These are phyloP conservation scores for Chrysogorgia sp. DNA, from an alignment of 92 coral and sea anemone species.

Conservation along the genomic window DNA sequence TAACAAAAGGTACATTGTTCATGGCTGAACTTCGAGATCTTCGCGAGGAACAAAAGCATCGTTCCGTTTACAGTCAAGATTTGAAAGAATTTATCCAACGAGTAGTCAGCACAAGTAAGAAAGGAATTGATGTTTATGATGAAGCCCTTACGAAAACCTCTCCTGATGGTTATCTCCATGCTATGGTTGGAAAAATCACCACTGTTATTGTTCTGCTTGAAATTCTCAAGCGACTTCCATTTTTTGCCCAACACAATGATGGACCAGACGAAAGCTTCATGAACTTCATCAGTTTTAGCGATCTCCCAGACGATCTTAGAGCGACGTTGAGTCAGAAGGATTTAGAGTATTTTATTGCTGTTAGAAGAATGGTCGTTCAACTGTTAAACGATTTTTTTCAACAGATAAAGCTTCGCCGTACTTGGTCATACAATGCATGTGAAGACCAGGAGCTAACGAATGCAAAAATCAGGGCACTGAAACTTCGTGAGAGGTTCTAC, in stretches of 20 bases:
- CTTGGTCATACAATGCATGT: constrained; percentile 42
- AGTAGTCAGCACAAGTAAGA: constrained; percentile 35
- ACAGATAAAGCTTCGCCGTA: constrained; percentile 60
- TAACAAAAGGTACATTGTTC: constrained; percentile 45
- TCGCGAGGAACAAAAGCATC: constrained; percentile 26
- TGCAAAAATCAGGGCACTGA: constrained; percentile 56
- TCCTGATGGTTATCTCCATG: constrained; percentile 39
- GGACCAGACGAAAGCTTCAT: constrained; percentile 39
- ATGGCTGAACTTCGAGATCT: constrained; percentile 55
- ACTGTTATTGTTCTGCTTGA: constrained; percentile 52
- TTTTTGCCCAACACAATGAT: constrained; percentile 34
- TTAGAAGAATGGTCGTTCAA: constrained; percentile 31
- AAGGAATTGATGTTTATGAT: constrained; percentile 57
- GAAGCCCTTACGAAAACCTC: constrained; percentile 34
- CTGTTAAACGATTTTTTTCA: constrained; percentile 56
- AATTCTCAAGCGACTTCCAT: constrained; percentile 59
- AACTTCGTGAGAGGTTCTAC: constrained; percentile 62
- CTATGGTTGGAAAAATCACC: constrained; percentile 71
- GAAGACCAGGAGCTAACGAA: constrained; percentile 48
- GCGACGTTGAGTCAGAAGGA: constrained; percentile 42
- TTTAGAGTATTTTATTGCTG: constrained; percentile 44
- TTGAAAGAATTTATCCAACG: constrained; percentile 12
- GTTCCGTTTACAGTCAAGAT: neutral
- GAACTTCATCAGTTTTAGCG: constrained; percentile 1
- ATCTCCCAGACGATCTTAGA: constrained; percentile 52